Evolutionary conservation across 2,113 vertebrate genomes (phyloP).

Genomic region (Genyomyrus donnyi): DNA sequence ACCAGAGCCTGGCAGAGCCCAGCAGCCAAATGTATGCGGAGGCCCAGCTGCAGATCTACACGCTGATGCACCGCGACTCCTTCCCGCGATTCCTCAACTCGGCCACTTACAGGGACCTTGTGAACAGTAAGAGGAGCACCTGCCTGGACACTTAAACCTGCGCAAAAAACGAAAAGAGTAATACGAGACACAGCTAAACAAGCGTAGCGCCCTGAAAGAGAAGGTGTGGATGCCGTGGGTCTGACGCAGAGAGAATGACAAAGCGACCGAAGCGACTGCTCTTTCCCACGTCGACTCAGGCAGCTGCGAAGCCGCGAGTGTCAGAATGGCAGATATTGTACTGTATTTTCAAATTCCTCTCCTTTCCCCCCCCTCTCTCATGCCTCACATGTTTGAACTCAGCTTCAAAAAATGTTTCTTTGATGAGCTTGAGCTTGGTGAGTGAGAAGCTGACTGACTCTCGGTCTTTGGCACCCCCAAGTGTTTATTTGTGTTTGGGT

Average conservation of each 20-base stretch:
- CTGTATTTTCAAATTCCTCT: conserved; percentile 41
- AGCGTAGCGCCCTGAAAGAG: conserved; percentile 55
- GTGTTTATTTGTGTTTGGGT: neutral
- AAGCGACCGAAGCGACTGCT: conserved; percentile 36
- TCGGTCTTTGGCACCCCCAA: neutral
- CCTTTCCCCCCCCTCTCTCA: conserved; percentile 23
- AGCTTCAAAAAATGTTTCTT: conserved; percentile 6
- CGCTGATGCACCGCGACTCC: conserved; percentile 97
- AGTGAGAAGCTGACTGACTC: conserved; percentile 20
- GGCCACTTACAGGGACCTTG: conserved; percentile 82
- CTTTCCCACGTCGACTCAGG: conserved; percentile 40
- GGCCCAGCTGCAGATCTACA: conserved; percentile 97
- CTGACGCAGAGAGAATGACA: conserved; percentile 23
- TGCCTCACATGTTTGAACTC: conserved; percentile 28
- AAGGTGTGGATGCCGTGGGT: conserved; percentile 26
- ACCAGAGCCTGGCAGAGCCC: conserved; percentile 82
- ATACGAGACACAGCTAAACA: conserved; percentile 40
- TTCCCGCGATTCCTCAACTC: conserved; percentile 96
- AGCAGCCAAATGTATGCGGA: conserved; percentile 86
- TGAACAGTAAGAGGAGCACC: conserved; percentile 70
- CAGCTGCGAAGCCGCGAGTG: conserved; percentile 41
- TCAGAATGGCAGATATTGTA: conserved; percentile 55
- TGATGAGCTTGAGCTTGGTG: conserved; percentile 19
- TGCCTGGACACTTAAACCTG: conserved; percentile 78
- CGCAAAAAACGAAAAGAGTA: neutral